Conservation (phyloP, 1,140 invertebrate species). For the Drosophila trapezifrons region DNA sequence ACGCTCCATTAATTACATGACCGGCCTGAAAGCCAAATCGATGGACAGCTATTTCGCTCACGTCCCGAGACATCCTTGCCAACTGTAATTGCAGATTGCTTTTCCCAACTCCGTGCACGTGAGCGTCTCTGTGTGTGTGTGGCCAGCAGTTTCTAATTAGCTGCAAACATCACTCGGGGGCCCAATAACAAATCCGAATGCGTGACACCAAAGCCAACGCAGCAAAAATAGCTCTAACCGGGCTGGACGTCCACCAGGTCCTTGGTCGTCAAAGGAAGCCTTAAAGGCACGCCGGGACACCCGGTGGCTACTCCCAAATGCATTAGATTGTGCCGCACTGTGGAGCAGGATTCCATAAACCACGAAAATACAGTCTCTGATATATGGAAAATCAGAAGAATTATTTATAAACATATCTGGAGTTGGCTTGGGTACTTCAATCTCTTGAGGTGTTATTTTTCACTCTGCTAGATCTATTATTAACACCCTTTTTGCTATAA, state of each 20-base stretch:
- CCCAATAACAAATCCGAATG: constrained; percentile 64
- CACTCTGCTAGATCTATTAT: too few species aligned
- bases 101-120: not conserved
- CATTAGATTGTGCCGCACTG: constrained; percentile 29
- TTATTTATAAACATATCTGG: not conserved
- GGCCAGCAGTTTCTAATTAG: constrained; percentile 70
- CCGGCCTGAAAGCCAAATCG: constrained; percentile 36
- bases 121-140: too few species aligned
- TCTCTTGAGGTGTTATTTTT: too few species aligned
- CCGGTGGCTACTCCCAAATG: constrained; percentile 34
- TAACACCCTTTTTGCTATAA: not conserved
- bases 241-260: constrained; percentile 13
- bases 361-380: too few species aligned
- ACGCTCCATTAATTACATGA: constrained; percentile 59
- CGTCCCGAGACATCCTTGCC: constrained; percentile 17
- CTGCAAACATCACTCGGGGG: constrained; percentile 66
- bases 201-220: constrained; percentile 48
- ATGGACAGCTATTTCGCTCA: constrained; percentile 45
- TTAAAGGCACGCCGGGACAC: constrained; percentile 10
- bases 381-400: not conserved
- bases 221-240: constrained; percentile 45
- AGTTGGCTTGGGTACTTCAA: too few species aligned
- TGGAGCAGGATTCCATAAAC: constrained; percentile 8
- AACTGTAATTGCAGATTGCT: constrained; percentile 66
- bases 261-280: constrained; percentile 10